Evolutionary conservation across 2,888 invertebrate genomes (phyloP), one percentile per base, ranked within the genome.

Genomic region (Tachystola acroxantha): DNA sequence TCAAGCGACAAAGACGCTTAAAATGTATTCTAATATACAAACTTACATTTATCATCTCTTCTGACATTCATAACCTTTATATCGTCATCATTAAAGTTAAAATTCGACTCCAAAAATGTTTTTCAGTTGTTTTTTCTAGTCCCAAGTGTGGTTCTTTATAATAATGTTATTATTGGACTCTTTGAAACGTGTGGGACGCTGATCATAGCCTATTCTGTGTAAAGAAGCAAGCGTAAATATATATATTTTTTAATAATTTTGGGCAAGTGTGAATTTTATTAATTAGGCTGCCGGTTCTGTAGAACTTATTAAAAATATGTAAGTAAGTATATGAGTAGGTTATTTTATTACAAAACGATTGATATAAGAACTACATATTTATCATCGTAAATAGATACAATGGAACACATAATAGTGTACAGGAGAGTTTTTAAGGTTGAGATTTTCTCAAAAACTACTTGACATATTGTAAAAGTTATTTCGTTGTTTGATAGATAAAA

Each of bases 91-190:
- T 12, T 2, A 4, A 7, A n/a, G 0, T 0, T 7, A 62, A 72
- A 47, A 48, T 20, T 20, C 20, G 6, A 7, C 20, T 20, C 6
- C 6, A 6, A 20, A 3, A 5, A 7, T 20, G 20, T 5, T 20
- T 6, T 20, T 20, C 20, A 20, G 60, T 53, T 39, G 30, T 44
- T 22, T 53, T 50, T 6, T 27, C 3, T 12, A 6, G 51, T 53
- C 53, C 48, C 56, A 53, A 46, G 55, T 55, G 52, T 52, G 54
- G 61, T 72, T 68, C 67, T 61, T 64, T 68, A 53, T 80, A 78
- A 80, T 78, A 80, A 80, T 79, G 80, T 78, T 82, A 81, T 77
- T 75, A 77, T 82, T 81, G 65, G 75, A 68, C 61, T 66, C 68
- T 69, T 46, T 59, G 46, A 46, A 59, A 55, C 62, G 79, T 78